Percentiles rank a stretch among this genome's conserved stretches.
phyloP scores from a whole-genome alignment of 2,888 invertebrate genomes.

The Pegoplata infirma region DNA sequence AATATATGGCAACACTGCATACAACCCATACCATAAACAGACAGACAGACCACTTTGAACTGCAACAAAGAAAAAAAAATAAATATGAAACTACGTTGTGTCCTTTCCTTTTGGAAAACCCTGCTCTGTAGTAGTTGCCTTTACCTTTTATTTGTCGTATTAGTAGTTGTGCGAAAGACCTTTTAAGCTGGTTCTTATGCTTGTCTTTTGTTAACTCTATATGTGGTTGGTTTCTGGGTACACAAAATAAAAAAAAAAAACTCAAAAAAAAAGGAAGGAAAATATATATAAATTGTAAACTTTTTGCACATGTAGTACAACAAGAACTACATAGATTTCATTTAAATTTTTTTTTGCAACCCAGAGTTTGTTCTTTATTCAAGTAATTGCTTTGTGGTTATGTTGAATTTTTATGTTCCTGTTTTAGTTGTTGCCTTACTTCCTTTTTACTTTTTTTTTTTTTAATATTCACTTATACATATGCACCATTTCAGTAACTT shows the following conservation, averaged over 20 bases:
- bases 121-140: background rate
- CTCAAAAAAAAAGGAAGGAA: too few relatives aligned
- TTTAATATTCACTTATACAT: slow-evolving; percentile 26
- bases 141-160: background rate
- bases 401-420: slow-evolving; percentile 53
- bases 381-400: slow-evolving; percentile 60
- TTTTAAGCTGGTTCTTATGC: slow-evolving; percentile 17
- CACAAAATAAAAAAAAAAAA: too few relatives aligned
- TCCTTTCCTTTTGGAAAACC: background rate
- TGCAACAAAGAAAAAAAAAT: background rate
- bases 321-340: slow-evolving; percentile 4
- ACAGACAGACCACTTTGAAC: too few relatives aligned
- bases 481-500: slow-evolving; percentile 30
- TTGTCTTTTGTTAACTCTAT: slow-evolving; percentile 28
- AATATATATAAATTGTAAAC: background rate
- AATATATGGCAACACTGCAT: too few relatives aligned
- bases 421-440: background rate
- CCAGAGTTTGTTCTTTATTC: slow-evolving; percentile 28
- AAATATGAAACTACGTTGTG: background rate
- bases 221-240: background rate
- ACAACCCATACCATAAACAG: too few relatives aligned
- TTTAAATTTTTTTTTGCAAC: slow-evolving; percentile 10
- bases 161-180: slow-evolving; percentile 6
- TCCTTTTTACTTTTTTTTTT: slow-evolving; percentile 19
- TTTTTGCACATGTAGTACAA: slow-evolving; percentile 1